Evolutionary conservation across 2,113 vertebrate genomes (phyloP).

Genomic region (Pluvialis apricaria): DNA sequence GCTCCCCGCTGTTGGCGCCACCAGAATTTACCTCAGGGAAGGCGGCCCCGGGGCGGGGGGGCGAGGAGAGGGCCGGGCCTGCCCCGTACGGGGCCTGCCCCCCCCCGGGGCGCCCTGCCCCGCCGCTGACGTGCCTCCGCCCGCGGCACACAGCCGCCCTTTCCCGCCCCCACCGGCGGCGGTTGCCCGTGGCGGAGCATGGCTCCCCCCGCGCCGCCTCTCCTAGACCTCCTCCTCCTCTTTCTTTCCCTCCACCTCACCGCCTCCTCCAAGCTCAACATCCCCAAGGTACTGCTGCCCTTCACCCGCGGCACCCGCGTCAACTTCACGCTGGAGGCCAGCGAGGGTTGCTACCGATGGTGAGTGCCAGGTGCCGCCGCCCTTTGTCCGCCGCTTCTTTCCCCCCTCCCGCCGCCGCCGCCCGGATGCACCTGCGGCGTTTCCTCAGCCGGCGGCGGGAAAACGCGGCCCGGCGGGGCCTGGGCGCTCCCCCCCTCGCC

Average conservation of each 20-base stretch:
- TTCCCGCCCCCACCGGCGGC: background rate
- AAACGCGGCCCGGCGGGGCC: background rate
- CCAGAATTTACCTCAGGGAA: background rate
- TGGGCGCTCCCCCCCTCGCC: fast-evolving
- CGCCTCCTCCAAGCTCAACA: constrained; percentile 83
- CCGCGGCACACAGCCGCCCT: background rate
- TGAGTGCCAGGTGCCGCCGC: constrained; percentile 71
- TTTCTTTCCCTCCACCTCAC: background rate
- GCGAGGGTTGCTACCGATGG: constrained; percentile 95
- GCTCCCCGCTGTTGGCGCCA: fast-evolving
- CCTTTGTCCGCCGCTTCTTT: background rate
- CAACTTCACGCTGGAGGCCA: constrained; percentile 91
- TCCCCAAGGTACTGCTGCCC: constrained; percentile 90
- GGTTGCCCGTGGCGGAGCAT: background rate
- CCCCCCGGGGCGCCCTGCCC: background rate
- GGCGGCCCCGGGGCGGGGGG: background rate
- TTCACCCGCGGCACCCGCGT: constrained; percentile 84
- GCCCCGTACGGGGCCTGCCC: background rate
- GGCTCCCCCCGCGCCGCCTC: background rate
- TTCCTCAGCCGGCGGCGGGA: background rate
- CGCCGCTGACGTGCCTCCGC: background rate
- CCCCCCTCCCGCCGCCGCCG: no score
- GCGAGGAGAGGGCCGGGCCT: background rate
- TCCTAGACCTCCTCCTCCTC: background rate
- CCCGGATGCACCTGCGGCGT: constrained; percentile 5